A percentile compares a stretch with the other conserved stretches of the same genome.
Conservation (phyloP, 2,797 vertebrate genomes). For the Labroides dimidiatus region DNA sequence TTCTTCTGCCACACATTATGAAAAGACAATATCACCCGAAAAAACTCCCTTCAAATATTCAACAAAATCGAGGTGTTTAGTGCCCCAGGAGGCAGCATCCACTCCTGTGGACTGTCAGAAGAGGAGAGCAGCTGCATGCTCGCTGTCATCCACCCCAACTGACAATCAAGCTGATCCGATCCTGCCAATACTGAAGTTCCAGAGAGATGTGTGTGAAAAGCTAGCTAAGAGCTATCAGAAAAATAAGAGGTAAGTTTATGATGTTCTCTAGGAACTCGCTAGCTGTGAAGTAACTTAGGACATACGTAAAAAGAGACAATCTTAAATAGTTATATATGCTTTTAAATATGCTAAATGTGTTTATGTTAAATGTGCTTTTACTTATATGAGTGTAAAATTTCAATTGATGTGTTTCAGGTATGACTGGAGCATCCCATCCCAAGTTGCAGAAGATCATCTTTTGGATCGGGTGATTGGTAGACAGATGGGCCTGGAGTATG, state of each 20-base stretch:
- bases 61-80: not conserved
- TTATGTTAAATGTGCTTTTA: not conserved
- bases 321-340: too few relatives aligned
- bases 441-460: conserved; percentile 78
- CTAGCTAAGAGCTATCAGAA: conserved; percentile 85
- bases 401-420: conserved; percentile 62
- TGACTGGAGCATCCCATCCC: conserved; percentile 84
- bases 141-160: conserved; percentile 24
- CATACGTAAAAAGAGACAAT: too few relatives aligned
- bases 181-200: conserved; percentile 88
- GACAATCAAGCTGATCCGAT: conserved; percentile 58
- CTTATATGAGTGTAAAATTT: not conserved
- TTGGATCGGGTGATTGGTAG: conserved; percentile 91
- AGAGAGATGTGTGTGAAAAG: conserved; percentile 87
- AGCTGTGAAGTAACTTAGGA: too few relatives aligned
- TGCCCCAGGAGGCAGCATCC: conserved; percentile 11
- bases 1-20: not conserved
- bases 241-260: conserved; percentile 75
- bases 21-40: not conserved
- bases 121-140: conserved; percentile 9
- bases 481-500: conserved; percentile 89
- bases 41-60: conserved; percentile 18
- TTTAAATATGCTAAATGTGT: too few relatives aligned
- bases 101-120: conserved; percentile 36
- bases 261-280: too few relatives aligned